phyloP scores from a whole-genome alignment of 1,140 invertebrate genomes.

The Caenorhabditis brenneri region DNA sequence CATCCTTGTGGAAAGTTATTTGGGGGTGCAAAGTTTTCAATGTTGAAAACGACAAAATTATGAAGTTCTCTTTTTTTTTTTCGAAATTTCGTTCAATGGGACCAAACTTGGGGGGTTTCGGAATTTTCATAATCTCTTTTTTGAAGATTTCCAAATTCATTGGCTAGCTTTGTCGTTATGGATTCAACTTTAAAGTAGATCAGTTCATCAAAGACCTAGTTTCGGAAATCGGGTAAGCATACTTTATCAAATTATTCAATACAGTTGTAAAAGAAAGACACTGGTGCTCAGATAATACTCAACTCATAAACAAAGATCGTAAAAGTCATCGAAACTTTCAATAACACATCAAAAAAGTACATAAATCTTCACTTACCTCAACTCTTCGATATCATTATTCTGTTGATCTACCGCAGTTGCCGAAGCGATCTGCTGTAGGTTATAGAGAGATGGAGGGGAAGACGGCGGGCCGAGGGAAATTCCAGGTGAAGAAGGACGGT shows the following conservation, averaged over 20 bases:
- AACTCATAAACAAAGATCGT: too few relatives aligned
- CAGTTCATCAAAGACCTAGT: too few relatives aligned
- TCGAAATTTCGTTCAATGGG: not conserved
- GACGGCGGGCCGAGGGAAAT: slow-evolving; percentile 26
- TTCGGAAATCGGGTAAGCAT: too few relatives aligned
- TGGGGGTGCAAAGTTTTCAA: not conserved
- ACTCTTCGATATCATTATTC: slow-evolving; percentile 27
- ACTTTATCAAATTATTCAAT: too few relatives aligned
- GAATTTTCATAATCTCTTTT: too few relatives aligned
- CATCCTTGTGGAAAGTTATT: slow-evolving; percentile 40
- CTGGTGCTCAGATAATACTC: too few relatives aligned
- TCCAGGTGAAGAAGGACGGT: slow-evolving; percentile 21
- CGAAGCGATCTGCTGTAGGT: slow-evolving; percentile 22
- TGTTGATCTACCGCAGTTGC: slow-evolving; percentile 20
- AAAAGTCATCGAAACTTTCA: not conserved
- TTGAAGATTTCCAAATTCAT: too few relatives aligned
- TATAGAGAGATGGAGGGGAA: slow-evolving; percentile 28
- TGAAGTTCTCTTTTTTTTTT: not conserved
- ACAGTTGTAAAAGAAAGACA: too few relatives aligned
- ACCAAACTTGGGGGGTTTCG: not conserved
- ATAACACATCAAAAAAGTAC: not conserved
- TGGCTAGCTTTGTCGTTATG: too few relatives aligned
- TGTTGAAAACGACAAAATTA: not conserved
- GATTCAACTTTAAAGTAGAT: too few relatives aligned
- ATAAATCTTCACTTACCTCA: not conserved